These are phyloP conservation scores for Seladonia tumulorum DNA, from an alignment of 2,888 invertebrate genomes.

Conservation along the genomic window DNA sequence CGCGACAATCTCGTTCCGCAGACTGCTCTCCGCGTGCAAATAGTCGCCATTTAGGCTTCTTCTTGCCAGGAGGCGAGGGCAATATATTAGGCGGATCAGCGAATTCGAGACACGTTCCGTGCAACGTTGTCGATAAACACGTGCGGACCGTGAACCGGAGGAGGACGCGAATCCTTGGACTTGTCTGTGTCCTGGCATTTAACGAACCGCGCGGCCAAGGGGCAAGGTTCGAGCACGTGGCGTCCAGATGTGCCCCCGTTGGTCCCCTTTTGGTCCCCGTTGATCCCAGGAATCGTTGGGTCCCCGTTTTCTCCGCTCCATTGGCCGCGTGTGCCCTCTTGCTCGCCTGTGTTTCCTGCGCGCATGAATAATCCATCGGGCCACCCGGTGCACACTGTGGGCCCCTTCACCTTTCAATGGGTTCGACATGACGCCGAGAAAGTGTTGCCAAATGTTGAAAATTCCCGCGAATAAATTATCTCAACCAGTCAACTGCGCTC, in stretches of 20 bases:
- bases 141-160: conserved; percentile 28
- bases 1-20: conserved; percentile 6
- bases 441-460: background rate
- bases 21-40: background rate
- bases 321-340: conserved; percentile 22
- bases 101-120: conserved; percentile 56
- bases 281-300: conserved; percentile 52
- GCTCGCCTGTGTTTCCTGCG: conserved; percentile 47
- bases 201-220: conserved; percentile 19
- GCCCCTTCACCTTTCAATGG: conserved; percentile 48
- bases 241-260: conserved; percentile 66
- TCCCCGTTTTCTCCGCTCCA: conserved; percentile 38
- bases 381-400: conserved; percentile 53
- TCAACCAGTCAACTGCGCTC: too few species aligned
- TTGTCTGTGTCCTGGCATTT: conserved; percentile 11
- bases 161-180: conserved; percentile 16
- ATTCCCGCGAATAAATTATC: background rate
- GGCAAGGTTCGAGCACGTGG: conserved; percentile 63
- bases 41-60: background rate
- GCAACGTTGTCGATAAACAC: conserved; percentile 55
- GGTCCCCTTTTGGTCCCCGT: conserved; percentile 11
- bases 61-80: background rate
- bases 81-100: conserved; percentile 31
- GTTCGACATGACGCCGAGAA: conserved; percentile 26
- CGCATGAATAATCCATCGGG: conserved; percentile 65